These are phyloP conservation scores for Halictus ligatus DNA, from an alignment of 2,888 invertebrate genomes.

Conservation along the genomic window DNA sequence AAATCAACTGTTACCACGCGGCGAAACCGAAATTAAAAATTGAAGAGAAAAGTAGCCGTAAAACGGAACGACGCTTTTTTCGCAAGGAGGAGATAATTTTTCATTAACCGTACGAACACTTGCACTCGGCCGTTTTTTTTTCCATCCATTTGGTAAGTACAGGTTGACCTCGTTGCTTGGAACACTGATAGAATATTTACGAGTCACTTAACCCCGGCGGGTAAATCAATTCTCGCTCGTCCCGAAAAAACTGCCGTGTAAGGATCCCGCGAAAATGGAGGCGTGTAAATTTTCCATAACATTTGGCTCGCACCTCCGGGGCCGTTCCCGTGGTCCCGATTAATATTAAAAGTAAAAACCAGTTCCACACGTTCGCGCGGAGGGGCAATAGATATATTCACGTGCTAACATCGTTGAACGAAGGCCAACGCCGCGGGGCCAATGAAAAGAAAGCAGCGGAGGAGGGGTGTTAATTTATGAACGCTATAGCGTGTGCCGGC, in stretches of 20 bases:
- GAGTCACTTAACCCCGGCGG: background rate
- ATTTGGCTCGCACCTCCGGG: background rate
- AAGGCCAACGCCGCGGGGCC: constrained; percentile 1
- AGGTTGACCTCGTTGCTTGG: background rate
- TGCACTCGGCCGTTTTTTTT: background rate
- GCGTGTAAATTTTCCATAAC: background rate
- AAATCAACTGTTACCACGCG: too few species aligned
- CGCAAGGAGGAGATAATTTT: background rate
- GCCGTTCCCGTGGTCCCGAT: constrained; percentile 9
- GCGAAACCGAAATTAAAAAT: background rate
- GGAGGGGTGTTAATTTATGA: constrained; percentile 73
- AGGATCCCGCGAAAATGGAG: background rate
- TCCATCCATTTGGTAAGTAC: background rate
- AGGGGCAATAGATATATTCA: constrained; percentile 35
- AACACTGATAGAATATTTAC: constrained; percentile 28
- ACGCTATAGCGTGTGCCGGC: constrained; percentile 70
- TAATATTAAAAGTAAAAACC: constrained; percentile 26
- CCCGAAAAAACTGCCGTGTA: background rate
- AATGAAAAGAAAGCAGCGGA: constrained; percentile 43
- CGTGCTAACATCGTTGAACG: constrained; percentile 27
- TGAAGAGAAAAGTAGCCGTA: background rate
- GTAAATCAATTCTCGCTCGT: background rate
- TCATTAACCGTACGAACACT: background rate
- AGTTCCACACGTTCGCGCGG: background rate
- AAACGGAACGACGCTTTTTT: background rate